phyloP scores from a whole-genome alignment of 2,888 invertebrate species.

The Rotaria macrura region DNA sequence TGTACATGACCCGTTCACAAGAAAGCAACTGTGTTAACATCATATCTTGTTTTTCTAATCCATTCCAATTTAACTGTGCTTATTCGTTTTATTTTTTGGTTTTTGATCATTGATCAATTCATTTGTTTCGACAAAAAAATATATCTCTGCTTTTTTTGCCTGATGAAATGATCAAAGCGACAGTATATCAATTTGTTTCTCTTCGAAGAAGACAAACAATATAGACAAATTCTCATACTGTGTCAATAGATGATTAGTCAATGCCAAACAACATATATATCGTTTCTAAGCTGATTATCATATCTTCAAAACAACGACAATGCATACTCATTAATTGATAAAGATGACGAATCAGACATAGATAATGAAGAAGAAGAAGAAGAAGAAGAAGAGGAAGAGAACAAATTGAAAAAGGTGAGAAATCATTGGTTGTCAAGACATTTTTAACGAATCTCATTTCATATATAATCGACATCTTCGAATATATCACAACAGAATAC shows the following conservation, averaged over 20 bases:
- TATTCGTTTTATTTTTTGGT: no score
- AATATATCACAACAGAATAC: neutral
- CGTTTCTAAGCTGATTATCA: conserved; percentile 7
- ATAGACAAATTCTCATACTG: neutral
- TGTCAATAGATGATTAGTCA: neutral
- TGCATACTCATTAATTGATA: neutral
- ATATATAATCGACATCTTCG: neutral
- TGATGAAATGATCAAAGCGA: neutral
- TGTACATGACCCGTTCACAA: no score
- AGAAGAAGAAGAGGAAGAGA: no score
- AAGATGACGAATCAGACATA: neutral
- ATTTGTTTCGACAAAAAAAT: neutral
- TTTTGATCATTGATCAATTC: neutral
- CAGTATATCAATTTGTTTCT: neutral
- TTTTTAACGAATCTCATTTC: neutral
- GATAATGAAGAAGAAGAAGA: neutral
- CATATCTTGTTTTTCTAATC: no score
- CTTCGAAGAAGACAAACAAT: neutral
- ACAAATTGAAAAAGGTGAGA: neutral
- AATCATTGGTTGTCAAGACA: neutral
- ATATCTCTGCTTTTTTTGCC: neutral
- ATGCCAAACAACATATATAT: neutral
- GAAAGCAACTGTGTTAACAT: no score
- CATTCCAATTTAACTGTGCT: no score
- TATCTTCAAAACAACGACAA: neutral